These are phyloP conservation scores for Raja brachyura DNA, from an alignment of 2,113 vertebrate species.

Conservation along the genomic window DNA sequence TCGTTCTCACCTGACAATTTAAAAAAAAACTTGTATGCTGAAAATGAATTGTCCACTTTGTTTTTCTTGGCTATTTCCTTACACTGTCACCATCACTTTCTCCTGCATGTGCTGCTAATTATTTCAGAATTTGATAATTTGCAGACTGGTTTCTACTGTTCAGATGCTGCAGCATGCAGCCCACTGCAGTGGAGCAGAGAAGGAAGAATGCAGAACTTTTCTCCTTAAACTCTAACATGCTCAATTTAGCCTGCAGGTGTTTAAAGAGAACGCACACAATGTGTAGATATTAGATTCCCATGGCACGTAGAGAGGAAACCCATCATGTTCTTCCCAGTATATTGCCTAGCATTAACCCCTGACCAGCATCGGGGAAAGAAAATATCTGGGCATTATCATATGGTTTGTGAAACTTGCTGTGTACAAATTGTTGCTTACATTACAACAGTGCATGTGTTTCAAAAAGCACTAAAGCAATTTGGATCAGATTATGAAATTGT, in stretches of 20 bases:
- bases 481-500: background rate
- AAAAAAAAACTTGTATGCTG: background rate
- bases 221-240: background rate
- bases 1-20: background rate
- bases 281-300: background rate
- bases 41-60: constrained; percentile 29
- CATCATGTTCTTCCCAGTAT: background rate
- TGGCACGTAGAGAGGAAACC: background rate
- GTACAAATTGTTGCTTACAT: background rate
- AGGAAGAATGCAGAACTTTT: constrained; percentile 6
- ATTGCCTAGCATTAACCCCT: background rate
- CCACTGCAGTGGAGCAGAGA: constrained; percentile 1
- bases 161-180: background rate
- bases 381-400: background rate
- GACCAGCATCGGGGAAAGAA: background rate
- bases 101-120: constrained; percentile 11
- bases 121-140: constrained; percentile 20
- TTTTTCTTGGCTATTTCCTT: constrained; percentile 24
- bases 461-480: background rate
- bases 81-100: constrained; percentile 20
- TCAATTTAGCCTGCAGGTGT: background rate
- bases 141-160: background rate
- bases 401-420: background rate
- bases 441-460: background rate
- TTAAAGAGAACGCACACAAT: background rate